phyloP scores from a whole-genome alignment of 2,113 vertebrate species.

The Triplophysa dalaica region DNA sequence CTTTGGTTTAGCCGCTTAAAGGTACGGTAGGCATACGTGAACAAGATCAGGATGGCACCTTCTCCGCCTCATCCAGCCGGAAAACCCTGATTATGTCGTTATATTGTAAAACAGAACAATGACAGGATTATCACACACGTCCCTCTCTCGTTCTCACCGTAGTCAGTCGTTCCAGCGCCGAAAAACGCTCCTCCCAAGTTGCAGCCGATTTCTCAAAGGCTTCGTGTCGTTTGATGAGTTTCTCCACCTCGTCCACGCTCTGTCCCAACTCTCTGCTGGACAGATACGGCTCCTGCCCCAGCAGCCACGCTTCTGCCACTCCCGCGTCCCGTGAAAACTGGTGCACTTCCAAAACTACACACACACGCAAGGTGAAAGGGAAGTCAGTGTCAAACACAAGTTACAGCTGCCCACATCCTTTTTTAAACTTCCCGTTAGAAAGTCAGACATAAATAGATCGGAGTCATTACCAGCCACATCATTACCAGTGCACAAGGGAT shows the following conservation, averaged over 20 bases:
- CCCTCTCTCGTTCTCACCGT: constrained; percentile 75
- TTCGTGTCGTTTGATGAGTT: constrained; percentile 93
- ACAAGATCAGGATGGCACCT: no score
- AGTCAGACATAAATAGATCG: not conserved
- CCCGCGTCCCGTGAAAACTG: constrained; percentile 95
- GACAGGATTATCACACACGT: no score
- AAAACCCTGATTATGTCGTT: constrained; percentile 55
- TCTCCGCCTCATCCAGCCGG: no score
- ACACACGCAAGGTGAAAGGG: constrained; percentile 18
- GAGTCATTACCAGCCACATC: not conserved
- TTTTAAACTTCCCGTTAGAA: constrained; percentile 13
- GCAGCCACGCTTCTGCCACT: constrained; percentile 94
- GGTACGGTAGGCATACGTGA: no score
- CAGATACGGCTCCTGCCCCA: constrained; percentile 93
- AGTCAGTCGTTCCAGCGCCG: constrained; percentile 90
- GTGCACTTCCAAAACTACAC: constrained; percentile 92
- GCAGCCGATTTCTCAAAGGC: constrained; percentile 96
- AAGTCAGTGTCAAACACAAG: not conserved
- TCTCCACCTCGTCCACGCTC: constrained; percentile 95
- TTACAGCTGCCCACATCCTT: not conserved
- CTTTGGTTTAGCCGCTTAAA: no score
- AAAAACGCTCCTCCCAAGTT: constrained; percentile 96
- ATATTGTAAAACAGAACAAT: no score
- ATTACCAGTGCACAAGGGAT: not conserved
- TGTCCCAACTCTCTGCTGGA: constrained; percentile 89